phyloP scores from a whole-genome alignment of 1,140 invertebrate genomes.

The Lucilia cuprina region DNA sequence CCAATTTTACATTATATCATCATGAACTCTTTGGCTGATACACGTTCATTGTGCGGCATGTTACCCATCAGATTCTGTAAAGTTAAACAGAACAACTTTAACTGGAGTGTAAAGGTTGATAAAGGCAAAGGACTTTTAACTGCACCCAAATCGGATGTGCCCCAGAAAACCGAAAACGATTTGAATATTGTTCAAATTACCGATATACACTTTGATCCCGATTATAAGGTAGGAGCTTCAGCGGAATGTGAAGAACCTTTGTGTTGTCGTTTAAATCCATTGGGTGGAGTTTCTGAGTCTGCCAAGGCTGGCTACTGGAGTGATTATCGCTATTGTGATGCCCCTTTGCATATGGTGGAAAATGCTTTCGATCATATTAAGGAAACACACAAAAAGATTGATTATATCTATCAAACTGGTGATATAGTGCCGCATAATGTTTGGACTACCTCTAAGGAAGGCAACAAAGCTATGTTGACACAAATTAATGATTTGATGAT shows the following conservation, averaged over 20 bases:
- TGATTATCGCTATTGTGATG: conserved; percentile 78
- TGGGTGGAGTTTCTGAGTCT: conserved; percentile 47
- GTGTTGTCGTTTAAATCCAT: conserved; percentile 76
- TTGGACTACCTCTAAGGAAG: conserved; percentile 76
- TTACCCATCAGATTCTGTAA: conserved; percentile 51
- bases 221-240: conserved; percentile 72
- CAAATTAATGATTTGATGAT: conserved; percentile 69
- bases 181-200: conserved; percentile 76
- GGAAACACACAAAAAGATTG: conserved; percentile 68
- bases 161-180: conserved; percentile 43
- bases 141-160: conserved; percentile 44
- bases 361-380: conserved; percentile 68
- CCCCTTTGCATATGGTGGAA: conserved; percentile 72
- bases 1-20: conserved; percentile 49
- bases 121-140: conserved; percentile 44
- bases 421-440: conserved; percentile 84
- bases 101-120: conserved; percentile 46
- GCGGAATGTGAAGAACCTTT: conserved; percentile 76
- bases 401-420: conserved; percentile 84
- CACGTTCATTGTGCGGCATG: conserved; percentile 50
- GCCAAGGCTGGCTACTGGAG: conserved; percentile 77
- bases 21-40: conserved; percentile 46
- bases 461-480: conserved; percentile 71
- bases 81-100: conserved; percentile 45
- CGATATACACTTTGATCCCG: conserved; percentile 83